Conservation (phyloP, 2,113 vertebrate species). For the Fregetta grallaria region DNA sequence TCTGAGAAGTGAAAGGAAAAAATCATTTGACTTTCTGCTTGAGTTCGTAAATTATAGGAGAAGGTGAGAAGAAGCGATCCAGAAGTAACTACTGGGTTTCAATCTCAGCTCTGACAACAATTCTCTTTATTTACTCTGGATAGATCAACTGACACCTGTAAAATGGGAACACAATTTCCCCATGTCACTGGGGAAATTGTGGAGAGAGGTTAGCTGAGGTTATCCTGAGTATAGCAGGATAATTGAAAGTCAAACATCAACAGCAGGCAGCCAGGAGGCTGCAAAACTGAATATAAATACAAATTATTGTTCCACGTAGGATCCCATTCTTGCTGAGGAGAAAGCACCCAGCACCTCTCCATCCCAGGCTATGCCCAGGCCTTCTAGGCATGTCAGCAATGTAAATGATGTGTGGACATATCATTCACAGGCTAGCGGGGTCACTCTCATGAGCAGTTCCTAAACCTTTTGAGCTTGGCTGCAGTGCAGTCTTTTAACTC, state of each 20-base stretch:
- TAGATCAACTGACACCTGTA: background rate
- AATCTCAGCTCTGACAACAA: background rate
- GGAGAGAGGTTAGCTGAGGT: background rate
- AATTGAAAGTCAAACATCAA: background rate
- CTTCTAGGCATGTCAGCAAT: background rate
- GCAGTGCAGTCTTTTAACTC: background rate
- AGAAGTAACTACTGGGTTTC: background rate
- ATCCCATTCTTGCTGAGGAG: background rate
- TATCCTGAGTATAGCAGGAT: background rate
- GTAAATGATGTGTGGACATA: background rate
- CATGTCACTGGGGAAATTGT: too few relatives aligned
- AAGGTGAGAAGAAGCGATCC: background rate
- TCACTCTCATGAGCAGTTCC: background rate
- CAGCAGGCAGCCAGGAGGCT: background rate
- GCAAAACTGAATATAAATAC: background rate
- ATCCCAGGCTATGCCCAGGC: background rate
- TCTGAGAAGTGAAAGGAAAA: background rate
- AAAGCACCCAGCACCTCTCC: background rate
- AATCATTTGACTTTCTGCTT: background rate
- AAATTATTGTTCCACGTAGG: background rate
- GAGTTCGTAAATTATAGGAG: background rate
- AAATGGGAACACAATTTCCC: background rate
- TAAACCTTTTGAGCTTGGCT: background rate
- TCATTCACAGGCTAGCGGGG: background rate
- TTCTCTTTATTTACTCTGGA: background rate